phyloP scores from a whole-genome alignment of 1,140 invertebrate species.

The Nymphalis io region DNA sequence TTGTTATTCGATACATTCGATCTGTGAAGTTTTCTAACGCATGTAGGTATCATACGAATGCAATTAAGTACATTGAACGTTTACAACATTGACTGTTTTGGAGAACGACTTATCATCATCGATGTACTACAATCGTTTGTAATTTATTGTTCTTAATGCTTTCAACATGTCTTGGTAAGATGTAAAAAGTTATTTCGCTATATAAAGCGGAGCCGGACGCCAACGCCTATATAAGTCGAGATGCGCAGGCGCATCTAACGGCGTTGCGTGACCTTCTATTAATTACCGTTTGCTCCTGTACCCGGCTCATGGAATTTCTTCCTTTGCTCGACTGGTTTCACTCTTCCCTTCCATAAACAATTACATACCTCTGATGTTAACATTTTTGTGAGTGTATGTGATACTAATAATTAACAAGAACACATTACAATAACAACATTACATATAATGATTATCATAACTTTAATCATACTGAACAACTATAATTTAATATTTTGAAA shows the following conservation, averaged over 20 bases:
- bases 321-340: constrained; percentile 40
- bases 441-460: too few relatives aligned
- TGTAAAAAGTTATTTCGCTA: constrained; percentile 41
- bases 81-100: neutral
- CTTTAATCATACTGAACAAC: too few relatives aligned
- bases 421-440: too few relatives aligned
- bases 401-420: neutral
- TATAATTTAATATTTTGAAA: too few relatives aligned
- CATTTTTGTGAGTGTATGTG: neutral
- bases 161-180: neutral
- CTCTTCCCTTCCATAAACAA: constrained; percentile 41
- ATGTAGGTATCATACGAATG: neutral
- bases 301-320: constrained; percentile 48
- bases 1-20: constrained; percentile 25
- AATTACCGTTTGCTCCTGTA: constrained; percentile 68
- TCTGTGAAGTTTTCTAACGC: constrained; percentile 10
- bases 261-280: constrained; percentile 67
- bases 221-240: constrained; percentile 59
- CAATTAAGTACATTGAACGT: neutral
- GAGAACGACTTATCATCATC: neutral
- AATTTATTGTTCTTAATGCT: constrained; percentile 6
- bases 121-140: constrained; percentile 8
- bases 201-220: constrained; percentile 52
- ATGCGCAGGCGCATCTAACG: constrained; percentile 68
- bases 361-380: neutral